Evolutionary conservation across 1,140 invertebrate genomes (phyloP), one percentile per base, ranked within the genome.

Genomic region (Lysiphlebus fabarum): DNA sequence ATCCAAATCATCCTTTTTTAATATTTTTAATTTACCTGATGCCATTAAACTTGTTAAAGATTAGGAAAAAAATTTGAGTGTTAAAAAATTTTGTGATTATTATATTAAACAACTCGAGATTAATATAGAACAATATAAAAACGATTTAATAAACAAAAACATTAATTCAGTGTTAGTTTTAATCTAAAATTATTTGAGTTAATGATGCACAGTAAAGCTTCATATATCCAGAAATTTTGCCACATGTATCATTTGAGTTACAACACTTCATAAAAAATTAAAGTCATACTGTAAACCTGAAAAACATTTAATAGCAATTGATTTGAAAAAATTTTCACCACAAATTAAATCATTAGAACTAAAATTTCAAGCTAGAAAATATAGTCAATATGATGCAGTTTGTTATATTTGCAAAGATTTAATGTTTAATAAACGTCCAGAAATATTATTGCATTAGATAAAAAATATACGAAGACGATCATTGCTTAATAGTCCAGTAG

Each of bases 321-420:
- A 85, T 7, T 65, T 88, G 33, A 84, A 86, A 62, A 79, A 86
- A 61, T 87, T 86, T 72, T 62, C 77, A 40, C 72, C 76, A 53
- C 76, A 75, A 61, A 64, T 80, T 14, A 51, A 66, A 58, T 56
- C 56, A 42, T 67, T 65, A 58, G 53, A 65, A 53, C 70, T 58
- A 14, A 71, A 70, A 65, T 73, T 68, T 64, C 68, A 72, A 59
- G 55, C 48, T 9, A 70, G 73, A 37, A 62, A 66, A 61, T 58
- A 76, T 55, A 64, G 67, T 9, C 47, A 80, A 14, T 56, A 63
- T 26, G 76, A 80, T 61, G 70, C 72, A 42, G 54, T 64, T 7
- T 56, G 73, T 58, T 65, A 74, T 53, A 78, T 80, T 45, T 38
- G 53, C n/a, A 63, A 72, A 55, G 75, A 76, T 60, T 69, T 82